Percentiles rank a stretch among this genome's conserved stretches.
These are phyloP conservation scores for Scomber colias DNA, from an alignment of 2,113 vertebrate species.

Conservation along the genomic window DNA sequence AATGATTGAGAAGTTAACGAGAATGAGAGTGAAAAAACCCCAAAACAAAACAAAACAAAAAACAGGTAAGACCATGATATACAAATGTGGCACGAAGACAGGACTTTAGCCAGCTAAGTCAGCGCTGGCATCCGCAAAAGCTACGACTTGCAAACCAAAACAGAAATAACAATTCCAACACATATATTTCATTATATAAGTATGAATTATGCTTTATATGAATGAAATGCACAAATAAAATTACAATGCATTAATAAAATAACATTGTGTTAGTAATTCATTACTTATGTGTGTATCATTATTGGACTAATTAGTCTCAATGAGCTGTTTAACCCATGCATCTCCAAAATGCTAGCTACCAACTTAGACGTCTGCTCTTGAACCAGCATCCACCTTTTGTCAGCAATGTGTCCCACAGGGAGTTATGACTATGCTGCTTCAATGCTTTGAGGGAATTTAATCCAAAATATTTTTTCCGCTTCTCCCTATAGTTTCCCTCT, in stretches of 20 bases:
- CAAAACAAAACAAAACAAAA: neutral
- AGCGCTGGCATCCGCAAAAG: neutral
- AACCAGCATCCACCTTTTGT: slow-evolving; percentile 49
- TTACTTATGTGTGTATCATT: neutral
- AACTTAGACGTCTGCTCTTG: slow-evolving; percentile 32
- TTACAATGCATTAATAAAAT: neutral
- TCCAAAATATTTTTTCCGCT: slow-evolving; percentile 62
- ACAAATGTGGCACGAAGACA: neutral
- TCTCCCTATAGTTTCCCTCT: slow-evolving; percentile 61
- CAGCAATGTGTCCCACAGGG: slow-evolving; percentile 28
- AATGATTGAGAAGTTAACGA: neutral
- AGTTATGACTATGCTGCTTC: slow-evolving; percentile 35
- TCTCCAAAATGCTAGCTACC: slow-evolving; percentile 29
- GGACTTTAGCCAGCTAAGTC: neutral
- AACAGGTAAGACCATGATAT: neutral
- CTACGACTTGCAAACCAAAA: neutral
- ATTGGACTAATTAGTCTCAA: neutral
- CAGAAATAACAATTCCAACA: too few species aligned
- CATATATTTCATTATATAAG: too few species aligned
- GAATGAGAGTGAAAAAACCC: neutral
- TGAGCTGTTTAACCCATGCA: slow-evolving; percentile 1
- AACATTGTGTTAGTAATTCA: neutral
- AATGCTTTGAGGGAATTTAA: slow-evolving; percentile 63
- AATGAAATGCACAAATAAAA: neutral
- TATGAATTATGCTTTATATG: neutral